phyloP scores from a whole-genome alignment of 2,797 vertebrate species.

The Streptopelia turtur region DNA sequence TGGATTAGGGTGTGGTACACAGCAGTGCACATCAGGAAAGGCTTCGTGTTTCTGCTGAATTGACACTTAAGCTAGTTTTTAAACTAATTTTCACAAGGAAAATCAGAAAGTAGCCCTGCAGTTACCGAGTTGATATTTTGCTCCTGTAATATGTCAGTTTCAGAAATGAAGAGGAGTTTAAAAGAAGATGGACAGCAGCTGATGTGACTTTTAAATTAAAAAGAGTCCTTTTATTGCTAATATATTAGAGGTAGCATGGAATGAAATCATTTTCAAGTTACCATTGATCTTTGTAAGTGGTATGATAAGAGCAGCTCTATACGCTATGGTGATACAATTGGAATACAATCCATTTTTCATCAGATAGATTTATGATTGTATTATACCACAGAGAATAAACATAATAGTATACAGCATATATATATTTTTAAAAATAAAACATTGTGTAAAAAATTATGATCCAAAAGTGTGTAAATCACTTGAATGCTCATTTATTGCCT shows the following conservation, averaged over 20 bases:
- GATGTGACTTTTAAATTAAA: slow-evolving; percentile 76
- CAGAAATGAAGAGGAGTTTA: slow-evolving; percentile 57
- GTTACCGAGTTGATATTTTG: slow-evolving; percentile 59
- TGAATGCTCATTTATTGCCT: slow-evolving; percentile 74
- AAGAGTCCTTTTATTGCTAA: slow-evolving; percentile 70
- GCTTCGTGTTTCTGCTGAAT: slow-evolving; percentile 37
- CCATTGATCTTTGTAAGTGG: slow-evolving; percentile 75
- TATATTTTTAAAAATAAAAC: slow-evolving; percentile 77
- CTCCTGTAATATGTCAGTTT: slow-evolving; percentile 56
- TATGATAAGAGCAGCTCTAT: slow-evolving; percentile 65
- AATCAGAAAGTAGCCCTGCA: slow-evolving; percentile 41
- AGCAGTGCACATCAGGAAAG: not conserved
- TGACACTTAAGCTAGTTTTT: slow-evolving; percentile 21
- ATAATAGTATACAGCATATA: slow-evolving; percentile 74
- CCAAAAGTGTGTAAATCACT: slow-evolving; percentile 76
- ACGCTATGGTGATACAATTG: slow-evolving; percentile 59
- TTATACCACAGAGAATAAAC: slow-evolving; percentile 75
- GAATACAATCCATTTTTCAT: slow-evolving; percentile 77
- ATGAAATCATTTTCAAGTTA: slow-evolving; percentile 73
- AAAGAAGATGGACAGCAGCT: slow-evolving; percentile 65
- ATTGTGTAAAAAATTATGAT: slow-evolving; percentile 74
- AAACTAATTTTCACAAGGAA: slow-evolving; percentile 31
- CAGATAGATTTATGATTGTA: slow-evolving; percentile 78
- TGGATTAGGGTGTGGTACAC: not conserved
- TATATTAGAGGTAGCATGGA: slow-evolving; percentile 71